Evolutionary conservation across 2,113 vertebrate genomes (phyloP), one percentile per base, ranked within the genome.

Genomic region (Dolichotis patagonum): DNA sequence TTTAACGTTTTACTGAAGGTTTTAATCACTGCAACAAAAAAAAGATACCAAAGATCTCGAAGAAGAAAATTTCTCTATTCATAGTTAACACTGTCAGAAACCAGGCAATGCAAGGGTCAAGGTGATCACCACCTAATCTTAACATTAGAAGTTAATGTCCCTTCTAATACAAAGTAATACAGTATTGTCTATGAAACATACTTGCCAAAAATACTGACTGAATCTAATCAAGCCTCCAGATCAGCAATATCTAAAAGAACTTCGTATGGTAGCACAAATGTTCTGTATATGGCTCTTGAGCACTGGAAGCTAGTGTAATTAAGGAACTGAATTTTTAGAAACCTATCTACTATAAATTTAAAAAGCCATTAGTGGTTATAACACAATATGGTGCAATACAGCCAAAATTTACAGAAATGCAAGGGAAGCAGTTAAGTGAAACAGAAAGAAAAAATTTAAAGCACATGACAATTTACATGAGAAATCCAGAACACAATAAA

Each of bases 21-120:
- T 86, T 88, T 63, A 73, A 35, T 26, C 22, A 85, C 85, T 65
- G 56, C 56, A 95, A 0, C 67, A 94, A 89, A 81, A 58, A 54
- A 87, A 92, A 96, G 28, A 90, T 52, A 71, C 20, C 19, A 78
- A 69, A 67, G 86, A 80, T 56, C 85, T 95, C 89, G 58, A 83
- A 94, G 46, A 93, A 60, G 41, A 93, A 71, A 94, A 84, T 81
- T 46, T 46, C 62, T 88, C 82, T 93, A 81, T 60, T 89, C 38
- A 81, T 24, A 85, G 20, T 75, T 88, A 81, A 96, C 62, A 88
- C 26, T 58, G 35, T 69, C 38, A 96, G 12, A 88, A 88, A 85
- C 8, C 96, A 85, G 73, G 84, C 54, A 91, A 93, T 49, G 35
- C 60, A 85, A 49, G 30, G 6, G 22, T 94, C 17, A 86, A 58